These are phyloP conservation scores for Eupithecia centaureata DNA, from an alignment of 2,888 invertebrate species.

Conservation along the genomic window DNA sequence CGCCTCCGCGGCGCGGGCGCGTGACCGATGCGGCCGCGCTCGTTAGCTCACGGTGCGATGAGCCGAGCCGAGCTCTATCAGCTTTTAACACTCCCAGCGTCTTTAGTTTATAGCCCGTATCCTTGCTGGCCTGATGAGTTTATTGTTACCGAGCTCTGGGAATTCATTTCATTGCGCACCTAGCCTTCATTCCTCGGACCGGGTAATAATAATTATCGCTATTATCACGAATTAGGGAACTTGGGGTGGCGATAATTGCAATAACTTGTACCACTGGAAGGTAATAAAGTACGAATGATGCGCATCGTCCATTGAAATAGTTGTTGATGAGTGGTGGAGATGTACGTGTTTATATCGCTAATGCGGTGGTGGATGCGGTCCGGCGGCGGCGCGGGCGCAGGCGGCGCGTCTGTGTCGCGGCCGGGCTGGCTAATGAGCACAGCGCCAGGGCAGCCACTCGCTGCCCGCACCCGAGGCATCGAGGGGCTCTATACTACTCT, in stretches of 20 bases:
- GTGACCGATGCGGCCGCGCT: slow-evolving; percentile 54
- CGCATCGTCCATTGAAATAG: background rate
- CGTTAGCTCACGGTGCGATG: slow-evolving; percentile 54
- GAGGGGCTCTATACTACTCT: too few relatives aligned
- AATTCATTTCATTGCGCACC: slow-evolving; percentile 5
- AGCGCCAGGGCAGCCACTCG: slow-evolving; percentile 48
- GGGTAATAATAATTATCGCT: background rate
- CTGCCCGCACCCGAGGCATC: background rate
- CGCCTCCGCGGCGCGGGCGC: slow-evolving; percentile 14
- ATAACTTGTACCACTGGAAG: background rate
- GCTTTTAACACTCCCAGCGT: slow-evolving; percentile 26
- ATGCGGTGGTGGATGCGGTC: slow-evolving; percentile 22
- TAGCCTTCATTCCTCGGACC: background rate
- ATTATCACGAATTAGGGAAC: background rate
- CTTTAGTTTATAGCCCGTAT: slow-evolving; percentile 25
- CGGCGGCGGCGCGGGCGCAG: slow-evolving; percentile 39
- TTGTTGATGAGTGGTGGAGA: background rate
- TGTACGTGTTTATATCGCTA: slow-evolving; percentile 28
- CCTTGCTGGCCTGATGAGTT: slow-evolving; percentile 14
- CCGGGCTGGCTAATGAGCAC: slow-evolving; percentile 67
- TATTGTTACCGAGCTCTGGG: slow-evolving; percentile 13
- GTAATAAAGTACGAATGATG: background rate
- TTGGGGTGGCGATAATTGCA: background rate
- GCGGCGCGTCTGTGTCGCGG: slow-evolving; percentile 48
- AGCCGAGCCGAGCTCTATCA: slow-evolving; percentile 35